Evolutionary conservation across 37 sponge, comb jelly and placozoan species (phyloP), one percentile per base, ranked within the genome.

Genomic region (Eunapius fragilis): DNA sequence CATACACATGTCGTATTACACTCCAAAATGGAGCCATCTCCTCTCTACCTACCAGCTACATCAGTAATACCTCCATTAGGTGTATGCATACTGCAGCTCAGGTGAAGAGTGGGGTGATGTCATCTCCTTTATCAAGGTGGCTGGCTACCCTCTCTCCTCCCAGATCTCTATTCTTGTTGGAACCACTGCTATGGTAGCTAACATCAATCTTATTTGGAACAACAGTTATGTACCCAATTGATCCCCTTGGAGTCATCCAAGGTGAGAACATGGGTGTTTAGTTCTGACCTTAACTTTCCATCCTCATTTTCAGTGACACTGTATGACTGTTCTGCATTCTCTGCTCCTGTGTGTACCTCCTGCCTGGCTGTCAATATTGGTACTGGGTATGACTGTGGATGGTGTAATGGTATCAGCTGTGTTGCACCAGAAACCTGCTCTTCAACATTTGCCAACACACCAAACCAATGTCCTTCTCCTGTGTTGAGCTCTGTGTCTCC

Each of bases 371-470:
- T 31, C 26, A 84, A 69, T 14, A 30, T 76, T 23, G 80, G 68
- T 19, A 69, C 77, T 50, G 92, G 76, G 2, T 86, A 82, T 47
- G 26, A 36, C 58, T 92, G 92, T 84, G 90, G 92, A 36, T 92
- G 89, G 89, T 92, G 92, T 85, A 28, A 32, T 78, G 38, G 79
- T 67, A 19, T 37, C 31, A 31, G 79, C 37, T 73, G 27, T 36
- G 32, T 70, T 45, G 77, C 41, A 58, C 58, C 28, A 36, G 86
- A 80, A 79, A 75, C 80, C n/a, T 87, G 87, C 10, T n/a, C 32
- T n/a, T 12, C 37, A 11, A 34, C 31, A 22, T 74, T 76, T 37
- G 22, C 41, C 47, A 37, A 35, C 38, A 14, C 17, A 47, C 31
- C 71, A 37, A 0, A 74, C 25, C 47, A 70, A 12, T 92, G 92